Base-by-base conservation (phyloP, 1,140 invertebrate species). In the Bombyx mandarina region DNA sequence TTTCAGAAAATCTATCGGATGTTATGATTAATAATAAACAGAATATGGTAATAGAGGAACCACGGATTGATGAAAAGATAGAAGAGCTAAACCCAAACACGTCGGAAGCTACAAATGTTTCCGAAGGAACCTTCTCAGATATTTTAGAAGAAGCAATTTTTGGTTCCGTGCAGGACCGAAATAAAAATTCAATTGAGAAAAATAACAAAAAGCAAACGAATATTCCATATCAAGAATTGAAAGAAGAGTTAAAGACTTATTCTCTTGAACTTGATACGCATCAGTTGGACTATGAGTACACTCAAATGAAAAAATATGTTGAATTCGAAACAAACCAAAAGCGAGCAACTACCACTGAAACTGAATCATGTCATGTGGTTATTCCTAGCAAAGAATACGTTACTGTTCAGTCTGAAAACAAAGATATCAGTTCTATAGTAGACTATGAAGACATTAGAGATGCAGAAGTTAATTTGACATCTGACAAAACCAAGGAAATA, bases 81-180 rank as follows among this genome's bases (percentile, higher is more conserved):
- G 12, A 22, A 8, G n/a, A 57, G 48, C 10, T 6, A 12, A 35
- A 5, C n/a, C 9, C 22, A 43, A 42, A 52, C 18, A 43, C 59
- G 52, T 18, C 44, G 5, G 51, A 60, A 44, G 9, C 48, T 44
- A 54, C 57, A 49, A 35, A 8, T 7, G 43, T 51, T 5, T 45
- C 18, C 9, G 53, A 64, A 55, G 61, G 61, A 52, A 58, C 66
- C 43, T 64, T 65, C 50, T 48, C 60, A 6, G 63, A 73, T 9
- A 59, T 73, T 56, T 54, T 88, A 26, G 82, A 86, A 67, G 71
- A 81, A 71, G 84, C 67, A 43, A 88, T 89, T 59, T 89, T 88
- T 69, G 88, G 88, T 51, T 89, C 86, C 10, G 81, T 89, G 18
- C 80, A 88, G 77, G 73, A 88, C 61, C 72, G 88, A 54, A 79